A percentile compares a stretch with the other conserved stretches of the same genome.
Conservation (phyloP, 2,797 vertebrate species). For the Alca torda region DNA sequence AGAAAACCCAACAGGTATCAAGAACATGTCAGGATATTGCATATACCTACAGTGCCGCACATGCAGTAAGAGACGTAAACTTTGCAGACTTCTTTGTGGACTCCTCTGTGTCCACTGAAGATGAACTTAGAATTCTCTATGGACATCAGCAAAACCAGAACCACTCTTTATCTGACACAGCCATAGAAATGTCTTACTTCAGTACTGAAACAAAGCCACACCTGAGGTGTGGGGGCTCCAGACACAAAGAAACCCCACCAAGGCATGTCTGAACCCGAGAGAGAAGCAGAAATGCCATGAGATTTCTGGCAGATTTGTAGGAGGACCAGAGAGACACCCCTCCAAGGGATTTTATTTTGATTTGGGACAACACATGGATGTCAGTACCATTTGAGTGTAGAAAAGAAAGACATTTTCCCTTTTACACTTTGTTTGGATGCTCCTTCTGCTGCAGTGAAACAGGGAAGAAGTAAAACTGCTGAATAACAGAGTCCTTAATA, state of each 20-base stretch:
- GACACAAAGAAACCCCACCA: neutral
- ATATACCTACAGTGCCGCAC: neutral
- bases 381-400: neutral
- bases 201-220: neutral
- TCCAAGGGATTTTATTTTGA: neutral
- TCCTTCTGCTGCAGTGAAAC: neutral
- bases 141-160: neutral
- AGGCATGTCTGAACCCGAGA: fast-evolving
- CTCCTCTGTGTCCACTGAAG: neutral
- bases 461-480: conserved; percentile 26
- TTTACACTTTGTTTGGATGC: neutral
- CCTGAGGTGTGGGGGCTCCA: neutral
- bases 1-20: neutral
- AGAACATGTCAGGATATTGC: neutral
- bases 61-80: neutral
- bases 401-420: neutral
- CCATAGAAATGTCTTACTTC: neutral
- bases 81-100: neutral
- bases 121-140: neutral
- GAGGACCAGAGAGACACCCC: neutral
- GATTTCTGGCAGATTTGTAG: neutral
- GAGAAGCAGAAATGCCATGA: neutral
- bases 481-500: conserved; percentile 22
- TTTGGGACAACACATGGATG: neutral
- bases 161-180: neutral